Evolutionary conservation across 2,888 invertebrate genomes (phyloP), one percentile per base, ranked within the genome.

Genomic region (Trichopoda pennipes): DNA sequence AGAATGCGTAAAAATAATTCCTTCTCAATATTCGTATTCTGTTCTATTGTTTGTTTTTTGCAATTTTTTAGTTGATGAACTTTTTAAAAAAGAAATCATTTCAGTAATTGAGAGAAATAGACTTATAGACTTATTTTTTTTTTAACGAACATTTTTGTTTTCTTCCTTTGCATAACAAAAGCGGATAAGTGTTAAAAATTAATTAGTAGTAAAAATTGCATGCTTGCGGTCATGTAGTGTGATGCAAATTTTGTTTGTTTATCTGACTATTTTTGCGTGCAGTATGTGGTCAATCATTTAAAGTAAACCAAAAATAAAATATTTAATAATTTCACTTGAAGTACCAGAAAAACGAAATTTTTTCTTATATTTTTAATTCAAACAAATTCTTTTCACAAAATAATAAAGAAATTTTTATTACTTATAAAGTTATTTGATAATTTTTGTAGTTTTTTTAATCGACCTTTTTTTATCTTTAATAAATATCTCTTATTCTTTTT

Each of bases 161-260:
- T 55, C n/a, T 47, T 44, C 7, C 23, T n/a, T n/a, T n/a, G 51
- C 44, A 60, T 63, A 51, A 66, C 14, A 32, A 12, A 55, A 55
- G n/a, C 63, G 3, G 10, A 14, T 17, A 51, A 75, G 10, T 63
- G 21, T 64, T 63, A 47, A 38, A 32, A 12, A 51, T 19, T 53
- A 3, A 38, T 7, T 44, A n/a, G 8, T 19, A 14, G 35, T 56
- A 23, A 28, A 64, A 51, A 44, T 72, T 60, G 78, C 78, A 79
- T 79, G 78, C 60, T 55, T 79, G 78, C 32, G 78, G 78, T 79
- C 47, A 63, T 69, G 3, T 23, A 53, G n/a, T n/a, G n/a, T 53
- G 23, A 76, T 42, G 21, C 32, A 44, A 61, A 17, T 0, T 53
- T 17, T 44, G 23, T 72, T 79, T 47, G 28, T 4, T 68, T 32